Evolutionary conservation across 1,140 invertebrate genomes (phyloP), one percentile per base, ranked within the genome.

Genomic region (Zaprionus tsacasi): DNA sequence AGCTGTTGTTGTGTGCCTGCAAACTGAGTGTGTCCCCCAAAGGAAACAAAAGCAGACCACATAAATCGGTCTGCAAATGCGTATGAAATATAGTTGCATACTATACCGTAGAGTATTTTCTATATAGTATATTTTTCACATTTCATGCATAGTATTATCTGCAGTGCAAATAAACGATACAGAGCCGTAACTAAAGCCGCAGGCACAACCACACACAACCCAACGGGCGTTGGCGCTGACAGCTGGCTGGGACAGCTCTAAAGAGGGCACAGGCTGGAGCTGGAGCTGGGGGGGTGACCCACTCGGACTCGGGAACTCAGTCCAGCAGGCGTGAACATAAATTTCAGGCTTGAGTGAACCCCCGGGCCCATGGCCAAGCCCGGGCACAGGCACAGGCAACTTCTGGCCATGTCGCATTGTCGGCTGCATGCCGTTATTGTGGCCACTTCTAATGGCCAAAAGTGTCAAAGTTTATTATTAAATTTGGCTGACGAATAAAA

Each of bases 401-500:
- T 68, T 55, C 60, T 68, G 40, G 60, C 57, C 52, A 45, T 45
- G 40, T 52, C 55, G 61, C 64, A 68, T 50, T 69, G 60, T 54
- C 55, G 60, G 59, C 58, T 61, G 71, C 66, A 54, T 63, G 55
- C 38, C 52, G 65, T 45, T 17, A 45, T 11, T 11, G 43, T 11
- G 60, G 33, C 48, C 21, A 57, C 45, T 66, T 61, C 69, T 77
- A 76, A 77, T 82, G 79, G 83, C 80, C 75, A 83, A 87, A 88
- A 87, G 83, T 87, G 83, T 83, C 83, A 88, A 88, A 87, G 83
- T 87, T 87, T 87, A 87, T 88, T 87, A 87, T 87, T 88, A 88
- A 87, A 88, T 87, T 80, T 83, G 88, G 83, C 80, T 88, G 80
- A 72, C 85, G 79, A 88, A 87, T 87, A 88, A 88, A 88, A 88